These are phyloP conservation scores for Dendrocopos noguchii DNA, from an alignment of 2,113 vertebrate species.

Conservation along the genomic window DNA sequence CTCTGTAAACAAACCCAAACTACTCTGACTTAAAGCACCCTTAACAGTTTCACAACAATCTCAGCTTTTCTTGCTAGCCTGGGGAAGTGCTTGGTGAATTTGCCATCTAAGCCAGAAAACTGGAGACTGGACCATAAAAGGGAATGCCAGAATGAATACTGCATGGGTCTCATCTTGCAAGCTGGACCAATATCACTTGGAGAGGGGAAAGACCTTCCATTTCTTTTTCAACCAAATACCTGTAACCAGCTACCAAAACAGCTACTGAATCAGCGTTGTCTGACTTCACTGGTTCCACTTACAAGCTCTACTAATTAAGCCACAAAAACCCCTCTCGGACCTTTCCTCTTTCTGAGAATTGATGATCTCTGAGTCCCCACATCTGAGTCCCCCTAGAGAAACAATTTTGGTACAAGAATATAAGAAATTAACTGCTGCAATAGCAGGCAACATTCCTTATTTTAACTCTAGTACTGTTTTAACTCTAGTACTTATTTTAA, in stretches of 20 bases:
- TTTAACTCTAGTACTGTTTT: background rate
- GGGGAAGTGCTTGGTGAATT: background rate
- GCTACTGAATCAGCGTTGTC: background rate
- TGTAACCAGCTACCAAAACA: background rate
- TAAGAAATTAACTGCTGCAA: background rate
- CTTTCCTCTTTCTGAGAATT: background rate
- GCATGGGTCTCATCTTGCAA: background rate
- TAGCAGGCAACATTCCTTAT: background rate
- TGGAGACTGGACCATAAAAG: background rate
- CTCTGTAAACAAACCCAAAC: too few relatives aligned
- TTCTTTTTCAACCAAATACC: background rate
- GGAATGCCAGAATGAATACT: background rate
- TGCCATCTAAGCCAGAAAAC: background rate
- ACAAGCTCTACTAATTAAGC: background rate
- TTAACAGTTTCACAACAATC: background rate
- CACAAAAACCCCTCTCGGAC: background rate
- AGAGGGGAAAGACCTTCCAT: background rate
- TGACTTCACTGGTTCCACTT: background rate
- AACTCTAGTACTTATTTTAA: background rate
- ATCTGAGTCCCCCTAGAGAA: background rate
- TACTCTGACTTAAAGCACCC: background rate
- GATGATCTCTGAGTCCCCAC: background rate
- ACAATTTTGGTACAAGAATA: background rate
- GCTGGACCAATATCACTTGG: accelerated
- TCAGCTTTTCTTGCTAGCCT: background rate